phyloP scores from a whole-genome alignment of 2,888 invertebrate genomes.

The Hemistola chrysoprasaria region DNA sequence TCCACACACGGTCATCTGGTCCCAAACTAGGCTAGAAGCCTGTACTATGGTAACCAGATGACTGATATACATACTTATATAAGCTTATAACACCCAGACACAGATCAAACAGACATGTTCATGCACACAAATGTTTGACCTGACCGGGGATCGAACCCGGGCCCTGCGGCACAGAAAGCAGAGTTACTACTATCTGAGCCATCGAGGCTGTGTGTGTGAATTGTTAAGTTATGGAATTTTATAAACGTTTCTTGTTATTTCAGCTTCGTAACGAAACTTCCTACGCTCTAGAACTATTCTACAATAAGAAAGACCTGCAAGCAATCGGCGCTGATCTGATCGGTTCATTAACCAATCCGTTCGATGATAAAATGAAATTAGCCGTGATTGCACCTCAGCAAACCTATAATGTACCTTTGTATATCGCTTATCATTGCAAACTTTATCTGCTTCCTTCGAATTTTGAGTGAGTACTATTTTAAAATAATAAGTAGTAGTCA shows the following conservation, averaged over 20 bases:
- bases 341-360: slow-evolving; percentile 88
- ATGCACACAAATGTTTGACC: no score
- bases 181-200: no score
- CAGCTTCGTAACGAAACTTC: slow-evolving; percentile 90
- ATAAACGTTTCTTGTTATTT: background rate
- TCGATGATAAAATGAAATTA: slow-evolving; percentile 87
- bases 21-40: no score
- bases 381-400: slow-evolving; percentile 88
- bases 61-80: no score
- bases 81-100: no score
- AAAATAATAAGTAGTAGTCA: no score
- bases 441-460: slow-evolving; percentile 88
- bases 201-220: no score
- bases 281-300: slow-evolving; percentile 87
- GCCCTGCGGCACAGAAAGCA: no score
- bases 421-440: slow-evolving; percentile 91
- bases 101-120: no score
- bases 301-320: slow-evolving; percentile 87
- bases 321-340: slow-evolving; percentile 83
- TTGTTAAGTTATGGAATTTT: background rate
- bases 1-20: no score
- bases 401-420: slow-evolving; percentile 88
- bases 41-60: no score
- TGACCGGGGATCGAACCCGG: no score
- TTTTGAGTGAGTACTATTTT: slow-evolving; percentile 83